Percentiles rank a stretch among this genome's conserved stretches.
Evolutionary conservation across 1,140 invertebrate genomes (phyloP).

Genomic region (Drosophila lini): DNA sequence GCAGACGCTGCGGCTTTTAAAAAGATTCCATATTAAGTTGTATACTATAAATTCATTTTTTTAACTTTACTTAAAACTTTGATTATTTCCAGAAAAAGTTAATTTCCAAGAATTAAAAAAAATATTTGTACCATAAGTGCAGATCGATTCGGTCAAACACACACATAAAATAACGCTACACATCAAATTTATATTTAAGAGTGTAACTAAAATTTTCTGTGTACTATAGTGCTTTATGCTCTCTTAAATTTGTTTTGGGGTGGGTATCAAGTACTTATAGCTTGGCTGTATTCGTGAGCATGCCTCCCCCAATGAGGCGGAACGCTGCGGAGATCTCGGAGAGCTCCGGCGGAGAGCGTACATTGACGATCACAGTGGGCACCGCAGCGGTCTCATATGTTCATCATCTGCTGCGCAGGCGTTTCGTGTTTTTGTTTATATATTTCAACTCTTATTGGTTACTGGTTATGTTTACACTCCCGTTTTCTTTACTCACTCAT

Average conservation of each 20-base stretch:
- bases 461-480: not conserved
- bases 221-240: constrained; percentile 23
- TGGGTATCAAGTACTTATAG: constrained; percentile 45
- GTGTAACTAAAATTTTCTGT: not conserved
- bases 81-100: too few species aligned
- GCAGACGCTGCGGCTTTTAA: not conserved
- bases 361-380: constrained; percentile 40
- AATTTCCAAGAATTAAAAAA: not conserved
- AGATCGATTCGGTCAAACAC: not conserved
- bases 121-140: not conserved
- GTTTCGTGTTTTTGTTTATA: constrained; percentile 7
- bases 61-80: not conserved
- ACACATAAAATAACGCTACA: not conserved
- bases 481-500: constrained; percentile 50
- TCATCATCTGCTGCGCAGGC: constrained; percentile 17
- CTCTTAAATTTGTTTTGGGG: constrained; percentile 50
- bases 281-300: constrained; percentile 3
- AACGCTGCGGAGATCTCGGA: constrained; percentile 11
- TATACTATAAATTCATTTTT: not conserved
- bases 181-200: too few species aligned
- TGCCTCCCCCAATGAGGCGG: constrained; percentile 35
- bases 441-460: constrained; percentile 20
- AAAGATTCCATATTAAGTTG: not conserved
- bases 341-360: constrained; percentile 35
- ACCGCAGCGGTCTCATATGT: constrained; percentile 10